phyloP scores from a whole-genome alignment of 2,797 vertebrate genomes.

The Pogonophryne albipinna region DNA sequence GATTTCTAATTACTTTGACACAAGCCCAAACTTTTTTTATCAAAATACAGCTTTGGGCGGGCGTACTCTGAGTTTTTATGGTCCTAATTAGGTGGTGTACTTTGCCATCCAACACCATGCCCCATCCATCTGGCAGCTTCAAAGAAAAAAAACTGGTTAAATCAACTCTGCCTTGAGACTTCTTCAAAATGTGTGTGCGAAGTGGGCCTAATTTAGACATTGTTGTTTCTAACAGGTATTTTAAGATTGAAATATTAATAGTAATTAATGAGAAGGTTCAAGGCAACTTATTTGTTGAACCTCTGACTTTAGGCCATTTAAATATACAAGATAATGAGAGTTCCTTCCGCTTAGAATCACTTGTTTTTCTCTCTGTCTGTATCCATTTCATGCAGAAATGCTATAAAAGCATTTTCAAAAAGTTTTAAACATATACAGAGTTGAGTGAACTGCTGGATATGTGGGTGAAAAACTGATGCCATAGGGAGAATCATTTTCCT shows the following conservation, averaged over 20 bases:
- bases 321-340: constrained; percentile 24
- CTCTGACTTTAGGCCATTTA: constrained; percentile 30
- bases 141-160: constrained; percentile 36
- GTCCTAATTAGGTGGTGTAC: constrained; percentile 63
- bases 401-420: neutral
- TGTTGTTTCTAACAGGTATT: constrained; percentile 27
- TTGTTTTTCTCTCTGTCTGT: constrained; percentile 3
- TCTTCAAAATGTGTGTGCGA: constrained; percentile 28
- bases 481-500: constrained; percentile 40
- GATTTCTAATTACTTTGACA: constrained; percentile 75
- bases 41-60: constrained; percentile 64
- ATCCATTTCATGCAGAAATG: neutral
- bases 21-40: constrained; percentile 67
- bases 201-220: constrained; percentile 33
- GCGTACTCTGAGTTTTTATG: constrained; percentile 28
- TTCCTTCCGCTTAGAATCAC: constrained; percentile 5
- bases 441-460: constrained; percentile 28
- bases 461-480: constrained; percentile 19
- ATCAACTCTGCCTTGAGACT: constrained; percentile 37
- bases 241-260: constrained; percentile 37
- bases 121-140: constrained; percentile 44
- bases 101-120: constrained; percentile 50
- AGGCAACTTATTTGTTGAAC: constrained; percentile 35
- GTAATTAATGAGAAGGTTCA: constrained; percentile 27
- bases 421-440: constrained; percentile 17